These are phyloP conservation scores for Apostichopus parvimensis DNA, from an alignment of 35 echinoderm and acorn worm species.

Conservation along the genomic window DNA sequence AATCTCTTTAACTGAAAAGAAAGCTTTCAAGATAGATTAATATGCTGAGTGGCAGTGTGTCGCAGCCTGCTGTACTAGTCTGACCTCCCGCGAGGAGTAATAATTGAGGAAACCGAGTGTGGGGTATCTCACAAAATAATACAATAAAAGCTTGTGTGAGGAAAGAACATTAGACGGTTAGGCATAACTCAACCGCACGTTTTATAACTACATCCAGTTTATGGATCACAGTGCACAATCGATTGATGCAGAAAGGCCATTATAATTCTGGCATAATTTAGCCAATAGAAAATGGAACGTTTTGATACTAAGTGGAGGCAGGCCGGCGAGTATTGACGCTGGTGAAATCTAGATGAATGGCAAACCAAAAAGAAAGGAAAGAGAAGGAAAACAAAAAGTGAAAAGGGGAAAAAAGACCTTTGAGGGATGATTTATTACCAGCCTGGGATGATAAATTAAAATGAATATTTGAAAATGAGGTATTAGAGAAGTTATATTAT, in stretches of 20 bases:
- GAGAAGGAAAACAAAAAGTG: neutral
- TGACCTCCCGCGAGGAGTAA: slow-evolving; percentile 46
- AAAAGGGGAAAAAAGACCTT: neutral
- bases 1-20: slow-evolving; percentile 25
- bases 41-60: slow-evolving; percentile 9
- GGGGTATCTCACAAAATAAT: slow-evolving; percentile 42
- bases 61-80: neutral
- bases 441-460: neutral
- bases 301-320: slow-evolving; percentile 1
- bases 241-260: slow-evolving; percentile 41
- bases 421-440: slow-evolving; percentile 28
- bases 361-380: neutral
- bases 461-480: slow-evolving; percentile 20
- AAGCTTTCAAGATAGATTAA: slow-evolving; percentile 51
- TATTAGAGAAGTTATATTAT: slow-evolving; percentile 34
- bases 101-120: slow-evolving; percentile 32
- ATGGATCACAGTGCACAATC: slow-evolving; percentile 24
- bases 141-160: slow-evolving; percentile 38
- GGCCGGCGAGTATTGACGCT: neutral
- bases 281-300: slow-evolving; percentile 33
- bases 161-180: slow-evolving; percentile 36
- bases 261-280: slow-evolving; percentile 43
- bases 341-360: slow-evolving; percentile 16
- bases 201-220: slow-evolving; percentile 7
- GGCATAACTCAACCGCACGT: slow-evolving; percentile 25